Conservation (phyloP, 1,140 invertebrate genomes). For the Drosophila pseudoobscura region DNA sequence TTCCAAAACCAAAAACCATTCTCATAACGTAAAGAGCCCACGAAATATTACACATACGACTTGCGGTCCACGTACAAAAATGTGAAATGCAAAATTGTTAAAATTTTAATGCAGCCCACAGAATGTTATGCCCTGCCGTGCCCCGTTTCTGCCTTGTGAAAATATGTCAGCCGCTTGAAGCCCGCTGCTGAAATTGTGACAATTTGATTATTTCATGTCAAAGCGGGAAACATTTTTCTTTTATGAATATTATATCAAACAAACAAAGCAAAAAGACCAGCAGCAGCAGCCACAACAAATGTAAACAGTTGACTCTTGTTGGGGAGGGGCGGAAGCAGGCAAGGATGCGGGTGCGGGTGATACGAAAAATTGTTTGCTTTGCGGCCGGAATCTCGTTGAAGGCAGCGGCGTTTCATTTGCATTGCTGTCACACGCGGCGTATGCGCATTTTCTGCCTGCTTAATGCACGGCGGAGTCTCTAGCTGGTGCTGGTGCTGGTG, state of each 20-base stretch:
- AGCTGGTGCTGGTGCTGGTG: slow-evolving; percentile 5
- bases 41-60: slow-evolving; percentile 2
- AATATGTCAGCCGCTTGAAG: slow-evolving; percentile 45
- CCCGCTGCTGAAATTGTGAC: slow-evolving; percentile 49
- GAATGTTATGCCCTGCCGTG: slow-evolving; percentile 11
- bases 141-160: slow-evolving; percentile 7
- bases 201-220: slow-evolving; percentile 78
- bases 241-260: slow-evolving; percentile 75
- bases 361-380: slow-evolving; percentile 67
- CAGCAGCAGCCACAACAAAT: slow-evolving; percentile 41
- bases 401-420: slow-evolving; percentile 44
- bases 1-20: slow-evolving; percentile 10
- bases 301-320: slow-evolving; percentile 37
- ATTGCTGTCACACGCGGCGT: slow-evolving; percentile 43
- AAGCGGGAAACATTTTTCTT: slow-evolving; percentile 61
- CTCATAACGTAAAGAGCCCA: background rate
- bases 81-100: slow-evolving; percentile 46
- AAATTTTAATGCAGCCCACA: slow-evolving; percentile 52
- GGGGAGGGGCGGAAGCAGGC: background rate
- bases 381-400: slow-evolving; percentile 39
- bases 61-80: slow-evolving; percentile 8
- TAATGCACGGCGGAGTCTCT: slow-evolving; percentile 25
- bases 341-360: slow-evolving; percentile 8
- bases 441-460: slow-evolving; percentile 55
- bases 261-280: slow-evolving; percentile 47